Evolutionary conservation across 2,797 vertebrate species (phyloP).

Genomic region (Rhinatrema bivittatum): DNA sequence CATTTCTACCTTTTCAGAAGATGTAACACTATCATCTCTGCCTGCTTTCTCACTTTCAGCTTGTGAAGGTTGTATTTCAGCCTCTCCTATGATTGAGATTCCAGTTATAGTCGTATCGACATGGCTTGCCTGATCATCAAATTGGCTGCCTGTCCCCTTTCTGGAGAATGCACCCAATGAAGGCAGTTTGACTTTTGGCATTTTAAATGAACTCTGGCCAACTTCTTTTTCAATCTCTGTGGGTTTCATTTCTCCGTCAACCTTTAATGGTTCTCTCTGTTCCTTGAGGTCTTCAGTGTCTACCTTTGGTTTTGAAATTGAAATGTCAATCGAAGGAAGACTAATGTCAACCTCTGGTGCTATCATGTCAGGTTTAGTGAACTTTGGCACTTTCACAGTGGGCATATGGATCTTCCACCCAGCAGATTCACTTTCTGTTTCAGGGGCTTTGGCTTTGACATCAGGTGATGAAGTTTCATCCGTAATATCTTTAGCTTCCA

Average conservation of each 20-base stretch:
- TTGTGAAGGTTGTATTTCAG: conserved; percentile 23
- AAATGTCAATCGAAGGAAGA: conserved; percentile 5
- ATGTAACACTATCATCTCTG: conserved; percentile 24
- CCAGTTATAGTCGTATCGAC: too few relatives aligned
- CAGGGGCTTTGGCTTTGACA: neutral
- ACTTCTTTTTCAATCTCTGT: neutral
- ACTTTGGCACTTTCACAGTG: conserved; percentile 29
- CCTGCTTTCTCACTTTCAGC: conserved; percentile 33
- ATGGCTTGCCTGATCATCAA: too few relatives aligned
- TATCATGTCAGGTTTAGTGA: conserved; percentile 35
- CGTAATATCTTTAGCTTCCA: neutral
- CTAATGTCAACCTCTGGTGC: conserved; percentile 23
- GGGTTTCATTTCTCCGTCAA: conserved; percentile 1
- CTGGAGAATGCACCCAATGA: too few relatives aligned
- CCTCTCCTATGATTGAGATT: neutral
- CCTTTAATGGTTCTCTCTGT: conserved; percentile 17
- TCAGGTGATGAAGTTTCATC: conserved; percentile 8
- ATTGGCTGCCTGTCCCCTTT: too few relatives aligned
- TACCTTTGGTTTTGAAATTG: conserved; percentile 24
- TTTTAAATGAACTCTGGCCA: too few relatives aligned
- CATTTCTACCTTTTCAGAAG: too few relatives aligned
- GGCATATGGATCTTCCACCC: conserved; percentile 23
- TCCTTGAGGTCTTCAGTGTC: conserved; percentile 12
- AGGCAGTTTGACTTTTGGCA: too few relatives aligned
- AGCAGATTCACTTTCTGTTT: neutral